These are phyloP conservation scores for Trididemnum nubilum DNA, from an alignment of 23 tunicate species.

Conservation along the genomic window DNA sequence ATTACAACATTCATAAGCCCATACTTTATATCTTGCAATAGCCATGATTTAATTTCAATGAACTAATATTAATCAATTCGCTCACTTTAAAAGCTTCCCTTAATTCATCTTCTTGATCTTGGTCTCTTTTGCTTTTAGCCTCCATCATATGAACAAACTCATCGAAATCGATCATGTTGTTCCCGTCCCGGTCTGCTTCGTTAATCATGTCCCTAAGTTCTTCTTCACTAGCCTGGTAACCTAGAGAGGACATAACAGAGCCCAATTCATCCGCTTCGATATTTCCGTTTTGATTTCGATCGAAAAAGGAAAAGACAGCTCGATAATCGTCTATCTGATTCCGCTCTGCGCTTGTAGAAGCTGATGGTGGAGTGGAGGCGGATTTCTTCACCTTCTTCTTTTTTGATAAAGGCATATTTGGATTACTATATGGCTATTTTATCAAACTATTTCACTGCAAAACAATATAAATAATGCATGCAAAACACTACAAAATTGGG, in stretches of 20 bases:
- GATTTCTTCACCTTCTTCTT: slow-evolving; percentile 22
- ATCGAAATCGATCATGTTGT: slow-evolving; percentile 54
- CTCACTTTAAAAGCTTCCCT: slow-evolving; percentile 64
- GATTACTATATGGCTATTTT: no score
- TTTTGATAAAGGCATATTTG: slow-evolving; percentile 19
- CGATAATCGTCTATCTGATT: slow-evolving; percentile 31
- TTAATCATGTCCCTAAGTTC: slow-evolving; percentile 62
- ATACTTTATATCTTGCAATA: no score
- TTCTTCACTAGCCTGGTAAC: slow-evolving; percentile 51
- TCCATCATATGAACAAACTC: slow-evolving; percentile 69
- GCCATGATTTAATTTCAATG: no score
- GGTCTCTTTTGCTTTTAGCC: slow-evolving; percentile 47
- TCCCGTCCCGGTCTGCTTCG: slow-evolving; percentile 67
- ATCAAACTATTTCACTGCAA: no score
- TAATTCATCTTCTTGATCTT: slow-evolving; percentile 59
- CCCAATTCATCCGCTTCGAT: slow-evolving; percentile 64
- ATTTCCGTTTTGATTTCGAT: slow-evolving; percentile 47
- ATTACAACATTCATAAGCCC: no score
- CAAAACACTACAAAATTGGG: no score
- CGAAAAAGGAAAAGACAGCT: slow-evolving; percentile 57
- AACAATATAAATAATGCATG: no score
- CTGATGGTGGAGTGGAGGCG: not conserved
- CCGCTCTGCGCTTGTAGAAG: not conserved
- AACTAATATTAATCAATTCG: no score
- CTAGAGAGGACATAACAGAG: slow-evolving; percentile 51